phyloP scores from a whole-genome alignment of 2,797 vertebrate genomes.

The Sebastes hubbsi region DNA sequence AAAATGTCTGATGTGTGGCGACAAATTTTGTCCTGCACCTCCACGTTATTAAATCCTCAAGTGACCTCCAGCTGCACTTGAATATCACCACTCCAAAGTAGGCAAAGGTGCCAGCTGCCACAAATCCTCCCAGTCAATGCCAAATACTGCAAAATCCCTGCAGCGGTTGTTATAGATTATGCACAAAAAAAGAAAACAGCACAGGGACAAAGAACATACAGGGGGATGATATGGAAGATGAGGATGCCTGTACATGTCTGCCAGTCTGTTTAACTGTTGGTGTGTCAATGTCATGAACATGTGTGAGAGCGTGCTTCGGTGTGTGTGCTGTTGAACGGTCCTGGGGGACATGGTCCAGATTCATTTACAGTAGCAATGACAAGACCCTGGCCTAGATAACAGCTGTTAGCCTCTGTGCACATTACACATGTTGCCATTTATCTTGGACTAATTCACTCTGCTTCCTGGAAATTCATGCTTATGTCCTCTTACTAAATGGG shows the following conservation, averaged over 20 bases:
- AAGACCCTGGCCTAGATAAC: constrained; percentile 66
- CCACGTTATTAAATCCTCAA: constrained; percentile 18
- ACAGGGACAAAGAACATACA: neutral
- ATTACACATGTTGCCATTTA: constrained; percentile 15
- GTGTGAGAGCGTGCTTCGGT: constrained; percentile 9
- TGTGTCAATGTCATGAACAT: constrained; percentile 7
- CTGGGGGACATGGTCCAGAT: constrained; percentile 73
- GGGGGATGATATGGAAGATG: neutral
- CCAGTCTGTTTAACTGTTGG: neutral
- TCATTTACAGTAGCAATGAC: constrained; percentile 58
- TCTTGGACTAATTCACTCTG: constrained; percentile 12
- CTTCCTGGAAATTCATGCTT: neutral
- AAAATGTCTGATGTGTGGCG: constrained; percentile 1
- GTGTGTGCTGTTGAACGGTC: constrained; percentile 42
- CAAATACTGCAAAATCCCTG: neutral
- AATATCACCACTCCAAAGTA: constrained; percentile 15
- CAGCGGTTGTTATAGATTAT: neutral
- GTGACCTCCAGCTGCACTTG: constrained; percentile 21
- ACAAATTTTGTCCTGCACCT: constrained; percentile 11
- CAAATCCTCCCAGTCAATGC: neutral
- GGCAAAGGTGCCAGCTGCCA: constrained; percentile 32
- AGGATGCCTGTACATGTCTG: neutral
- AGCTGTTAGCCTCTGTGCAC: constrained; percentile 52
- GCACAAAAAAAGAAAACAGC: neutral
- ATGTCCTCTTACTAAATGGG: neutral